Conservation (phyloP, 2,797 vertebrate species). For the Lepilemur ruficaudatus region DNA sequence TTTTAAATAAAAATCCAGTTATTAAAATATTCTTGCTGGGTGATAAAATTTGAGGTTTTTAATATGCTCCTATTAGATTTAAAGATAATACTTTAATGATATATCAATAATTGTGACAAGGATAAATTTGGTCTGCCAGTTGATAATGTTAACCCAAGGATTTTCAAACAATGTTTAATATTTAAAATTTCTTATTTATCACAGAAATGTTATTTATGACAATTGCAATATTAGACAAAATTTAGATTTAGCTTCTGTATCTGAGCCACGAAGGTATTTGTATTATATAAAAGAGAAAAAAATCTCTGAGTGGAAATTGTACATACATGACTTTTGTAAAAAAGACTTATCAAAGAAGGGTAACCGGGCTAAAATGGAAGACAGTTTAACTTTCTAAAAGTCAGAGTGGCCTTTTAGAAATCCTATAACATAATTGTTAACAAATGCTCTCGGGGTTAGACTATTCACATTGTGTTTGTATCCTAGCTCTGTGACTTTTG, state of each 20-base stretch:
- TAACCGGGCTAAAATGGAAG: background rate
- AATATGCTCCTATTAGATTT: background rate
- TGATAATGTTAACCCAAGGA: background rate
- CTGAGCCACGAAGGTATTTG: background rate
- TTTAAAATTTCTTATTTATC: background rate
- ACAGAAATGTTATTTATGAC: background rate
- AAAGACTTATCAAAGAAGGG: background rate
- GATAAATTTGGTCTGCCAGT: background rate
- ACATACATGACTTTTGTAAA: background rate
- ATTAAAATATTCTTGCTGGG: background rate
- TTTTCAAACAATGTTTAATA: slow-evolving; percentile 28
- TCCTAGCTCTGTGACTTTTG: background rate
- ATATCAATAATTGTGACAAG: background rate
- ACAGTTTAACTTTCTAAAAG: background rate
- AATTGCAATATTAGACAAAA: background rate
- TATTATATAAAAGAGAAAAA: background rate
- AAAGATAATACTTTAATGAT: background rate
- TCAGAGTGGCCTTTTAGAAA: background rate
- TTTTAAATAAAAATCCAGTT: background rate
- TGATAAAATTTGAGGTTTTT: background rate
- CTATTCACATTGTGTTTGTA: background rate
- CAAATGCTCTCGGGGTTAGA: background rate
- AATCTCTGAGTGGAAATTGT: background rate
- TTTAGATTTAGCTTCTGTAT: background rate
- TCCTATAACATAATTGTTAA: background rate